These are phyloP conservation scores for Eurystomus glaucurus DNA, from an alignment of 2,797 vertebrate species.

Conservation along the genomic window DNA sequence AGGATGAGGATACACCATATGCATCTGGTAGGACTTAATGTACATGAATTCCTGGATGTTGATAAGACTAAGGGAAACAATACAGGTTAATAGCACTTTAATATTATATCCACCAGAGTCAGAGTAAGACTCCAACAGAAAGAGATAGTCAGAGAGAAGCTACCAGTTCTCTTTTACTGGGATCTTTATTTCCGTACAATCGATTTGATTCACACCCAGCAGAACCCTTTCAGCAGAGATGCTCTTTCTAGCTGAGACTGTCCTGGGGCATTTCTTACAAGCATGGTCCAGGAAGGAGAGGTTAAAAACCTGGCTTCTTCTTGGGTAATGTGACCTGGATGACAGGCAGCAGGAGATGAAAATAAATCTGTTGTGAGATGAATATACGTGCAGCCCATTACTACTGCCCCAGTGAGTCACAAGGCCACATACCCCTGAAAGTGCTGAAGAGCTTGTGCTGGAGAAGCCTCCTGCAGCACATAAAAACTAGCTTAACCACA, in stretches of 20 bases:
- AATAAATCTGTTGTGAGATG: background rate
- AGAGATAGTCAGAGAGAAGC: background rate
- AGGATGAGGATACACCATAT: background rate
- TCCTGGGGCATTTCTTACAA: background rate
- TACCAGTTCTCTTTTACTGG: background rate
- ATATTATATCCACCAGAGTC: background rate
- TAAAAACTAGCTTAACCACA: background rate
- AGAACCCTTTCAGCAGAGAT: background rate
- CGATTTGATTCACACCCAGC: background rate
- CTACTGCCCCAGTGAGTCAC: background rate
- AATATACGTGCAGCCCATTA: accelerated
- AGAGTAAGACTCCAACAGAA: background rate
- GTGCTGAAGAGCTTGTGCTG: background rate
- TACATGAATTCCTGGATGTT: background rate
- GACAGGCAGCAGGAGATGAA: background rate
- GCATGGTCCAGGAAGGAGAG: background rate
- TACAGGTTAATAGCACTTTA: background rate
- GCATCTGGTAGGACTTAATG: background rate
- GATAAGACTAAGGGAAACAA: background rate
- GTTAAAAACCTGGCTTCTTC: background rate
- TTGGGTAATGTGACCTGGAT: slow-evolving; percentile 12
- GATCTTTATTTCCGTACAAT: background rate
- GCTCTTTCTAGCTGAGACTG: background rate
- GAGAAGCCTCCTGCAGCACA: background rate
- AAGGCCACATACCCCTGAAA: background rate